Evolutionary conservation across 2,888 invertebrate species (phyloP), one percentile per base, ranked within the genome.

Genomic region (Villa cingulata): DNA sequence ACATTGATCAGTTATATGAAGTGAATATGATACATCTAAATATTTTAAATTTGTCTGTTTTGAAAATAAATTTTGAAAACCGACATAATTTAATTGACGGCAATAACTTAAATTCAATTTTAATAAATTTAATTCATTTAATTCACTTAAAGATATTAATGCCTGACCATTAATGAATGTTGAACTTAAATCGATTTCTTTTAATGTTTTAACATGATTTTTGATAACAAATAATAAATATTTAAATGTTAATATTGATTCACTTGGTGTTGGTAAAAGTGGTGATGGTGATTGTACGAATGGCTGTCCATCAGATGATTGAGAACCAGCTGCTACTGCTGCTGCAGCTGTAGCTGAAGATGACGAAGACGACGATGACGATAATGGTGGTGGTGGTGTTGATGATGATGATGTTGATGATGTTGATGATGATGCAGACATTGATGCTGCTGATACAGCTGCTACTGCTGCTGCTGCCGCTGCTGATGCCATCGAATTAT

Each of bases 201-300:
- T 80, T 17, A 86, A 66, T 34, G 67, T 66, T 37, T 63, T 58
- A 6, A 76, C 74, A 58, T 75, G 75, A 2, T 66, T 63, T 44
- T 65, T 64, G 41, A 83, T 70, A 53, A 76, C 77, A 51, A 74
- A 72, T 41, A 78, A 60, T 29, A 85, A 70, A 58, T 79, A 81
- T 54, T 74, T 73, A 59, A 84, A 86, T 36, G 85, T 84, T 23
- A 86, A 62, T 3, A 85, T 78, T 57, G 80, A 79, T 57, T 81
- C 80, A 41, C 81, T 83, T 49, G 78, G 76, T 58, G 69, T 17
- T 12, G 29, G 29, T 32, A 32, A 2, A 6, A 23, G 7, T n/a
- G n/a, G n/a, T n/a, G n/a, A n/a, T n/a, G n/a, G n/a, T n/a, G n/a
- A n/a, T n/a, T n/a, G n/a, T n/a, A n/a, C n/a, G n/a, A n/a, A n/a